Evolutionary conservation across 2,888 invertebrate genomes (phyloP).

Genomic region (Chromoteleia sp.): DNA sequence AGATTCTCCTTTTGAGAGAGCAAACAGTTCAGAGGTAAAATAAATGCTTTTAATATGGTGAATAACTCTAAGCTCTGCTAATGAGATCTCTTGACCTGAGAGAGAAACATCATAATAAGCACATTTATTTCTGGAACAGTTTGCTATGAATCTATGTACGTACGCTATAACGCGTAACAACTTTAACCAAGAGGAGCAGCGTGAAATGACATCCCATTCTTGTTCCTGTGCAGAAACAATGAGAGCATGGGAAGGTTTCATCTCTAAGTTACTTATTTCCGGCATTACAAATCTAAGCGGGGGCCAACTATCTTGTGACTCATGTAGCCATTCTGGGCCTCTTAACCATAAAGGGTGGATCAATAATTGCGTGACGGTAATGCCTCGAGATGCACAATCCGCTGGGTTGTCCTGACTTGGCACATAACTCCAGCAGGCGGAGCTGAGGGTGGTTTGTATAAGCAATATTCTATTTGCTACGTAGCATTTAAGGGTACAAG

Average conservation of each 20-base stretch:
- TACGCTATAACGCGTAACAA: slow-evolving; percentile 1
- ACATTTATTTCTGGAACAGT: not conserved
- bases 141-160: not conserved
- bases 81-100: not conserved
- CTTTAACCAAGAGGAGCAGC: slow-evolving; percentile 1
- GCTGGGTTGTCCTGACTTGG: slow-evolving; percentile 36
- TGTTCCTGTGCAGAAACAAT: not conserved
- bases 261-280: not conserved
- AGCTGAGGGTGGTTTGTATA: slow-evolving; percentile 24
- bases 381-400: slow-evolving; percentile 70
- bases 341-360: slow-evolving; percentile 68
- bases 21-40: not conserved
- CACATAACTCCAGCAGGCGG: slow-evolving; percentile 62
- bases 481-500: slow-evolving; percentile 47
- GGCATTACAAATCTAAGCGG: not conserved
- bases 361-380: slow-evolving; percentile 51
- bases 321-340: slow-evolving; percentile 53
- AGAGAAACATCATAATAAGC: not conserved
- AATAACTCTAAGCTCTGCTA: not conserved
- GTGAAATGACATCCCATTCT: not conserved
- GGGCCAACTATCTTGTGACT: not conserved
- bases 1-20: not conserved
- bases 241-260: not conserved
- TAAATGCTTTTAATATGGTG: not conserved
- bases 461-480: slow-evolving; percentile 57